Percentiles rank a stretch among this genome's conserved stretches.
These are phyloP conservation scores for Thera britannica DNA, from an alignment of 2,888 invertebrate species.

Conservation along the genomic window DNA sequence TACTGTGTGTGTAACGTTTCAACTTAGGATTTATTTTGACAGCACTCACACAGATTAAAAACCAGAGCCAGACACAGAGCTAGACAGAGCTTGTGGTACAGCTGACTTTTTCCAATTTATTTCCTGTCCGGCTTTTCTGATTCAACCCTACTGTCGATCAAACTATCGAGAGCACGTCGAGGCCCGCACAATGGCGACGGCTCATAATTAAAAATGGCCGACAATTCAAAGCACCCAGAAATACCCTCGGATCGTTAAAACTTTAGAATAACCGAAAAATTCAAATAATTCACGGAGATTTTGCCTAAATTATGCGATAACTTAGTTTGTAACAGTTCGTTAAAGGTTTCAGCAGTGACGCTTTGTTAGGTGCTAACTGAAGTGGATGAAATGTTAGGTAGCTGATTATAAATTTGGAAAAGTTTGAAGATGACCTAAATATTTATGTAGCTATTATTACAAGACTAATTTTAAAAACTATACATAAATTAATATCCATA, in stretches of 20 bases:
- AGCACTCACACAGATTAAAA: no score
- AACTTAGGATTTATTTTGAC: no score
- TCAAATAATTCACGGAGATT: constrained; percentile 33
- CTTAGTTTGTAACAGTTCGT: constrained; percentile 30
- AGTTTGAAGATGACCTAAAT: not conserved
- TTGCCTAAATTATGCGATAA: constrained; percentile 38
- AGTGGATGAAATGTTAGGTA: constrained; percentile 11
- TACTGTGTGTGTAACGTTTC: no score
- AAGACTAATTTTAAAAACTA: not conserved
- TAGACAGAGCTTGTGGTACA: no score
- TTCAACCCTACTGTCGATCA: constrained; percentile 48
- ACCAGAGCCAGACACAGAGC: no score
- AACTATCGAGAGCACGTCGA: constrained; percentile 59
- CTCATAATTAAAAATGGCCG: constrained; percentile 78
- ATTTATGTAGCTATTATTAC: not conserved
- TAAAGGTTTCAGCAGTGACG: constrained; percentile 35
- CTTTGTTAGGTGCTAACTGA: constrained; percentile 33
- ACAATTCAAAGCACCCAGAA: constrained; percentile 49
- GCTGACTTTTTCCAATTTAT: no score
- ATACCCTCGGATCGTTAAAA: constrained; percentile 56
- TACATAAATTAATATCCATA: no score
- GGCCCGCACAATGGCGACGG: constrained; percentile 64
- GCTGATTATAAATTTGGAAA: constrained; percentile 10
- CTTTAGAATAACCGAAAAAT: constrained; percentile 49
- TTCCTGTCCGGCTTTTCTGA: constrained; percentile 16